phyloP scores from a whole-genome alignment of 2,888 invertebrate species.

The Entomobrya multifasciata region DNA sequence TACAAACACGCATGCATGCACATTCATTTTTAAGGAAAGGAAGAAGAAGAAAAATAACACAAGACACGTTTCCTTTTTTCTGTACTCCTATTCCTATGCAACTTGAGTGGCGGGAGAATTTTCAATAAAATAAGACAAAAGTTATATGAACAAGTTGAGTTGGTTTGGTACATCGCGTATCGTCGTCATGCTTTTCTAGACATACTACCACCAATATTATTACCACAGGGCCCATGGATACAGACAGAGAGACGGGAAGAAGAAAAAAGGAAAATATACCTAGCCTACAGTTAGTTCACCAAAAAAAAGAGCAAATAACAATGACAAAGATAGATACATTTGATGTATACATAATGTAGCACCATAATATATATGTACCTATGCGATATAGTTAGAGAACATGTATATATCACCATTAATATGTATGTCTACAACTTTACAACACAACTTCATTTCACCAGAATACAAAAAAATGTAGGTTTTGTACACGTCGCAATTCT shows the following conservation, averaged over 20 bases:
- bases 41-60: neutral
- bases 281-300: conserved; percentile 11
- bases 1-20: neutral
- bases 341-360: neutral
- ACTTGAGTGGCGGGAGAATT: conserved; percentile 44
- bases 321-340: conserved; percentile 22
- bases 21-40: neutral
- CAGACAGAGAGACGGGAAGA: neutral
- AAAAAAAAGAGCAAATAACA: conserved; percentile 28
- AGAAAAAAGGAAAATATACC: conserved; percentile 20
- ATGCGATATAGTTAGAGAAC: neutral
- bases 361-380: neutral
- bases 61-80: conserved; percentile 11
- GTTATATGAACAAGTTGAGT: neutral
- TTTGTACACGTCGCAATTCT: too few relatives aligned
- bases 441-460: too few relatives aligned
- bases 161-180: neutral
- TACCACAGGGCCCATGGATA: too few relatives aligned
- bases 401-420: too few relatives aligned
- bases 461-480: too few relatives aligned
- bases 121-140: conserved; percentile 6
- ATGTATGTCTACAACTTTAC: too few relatives aligned
- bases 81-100: neutral
- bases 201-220: neutral
- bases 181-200: too few relatives aligned